These are phyloP conservation scores for Enteromius anoplus DNA, from an alignment of 2,797 vertebrate species.

Conservation along the genomic window DNA sequence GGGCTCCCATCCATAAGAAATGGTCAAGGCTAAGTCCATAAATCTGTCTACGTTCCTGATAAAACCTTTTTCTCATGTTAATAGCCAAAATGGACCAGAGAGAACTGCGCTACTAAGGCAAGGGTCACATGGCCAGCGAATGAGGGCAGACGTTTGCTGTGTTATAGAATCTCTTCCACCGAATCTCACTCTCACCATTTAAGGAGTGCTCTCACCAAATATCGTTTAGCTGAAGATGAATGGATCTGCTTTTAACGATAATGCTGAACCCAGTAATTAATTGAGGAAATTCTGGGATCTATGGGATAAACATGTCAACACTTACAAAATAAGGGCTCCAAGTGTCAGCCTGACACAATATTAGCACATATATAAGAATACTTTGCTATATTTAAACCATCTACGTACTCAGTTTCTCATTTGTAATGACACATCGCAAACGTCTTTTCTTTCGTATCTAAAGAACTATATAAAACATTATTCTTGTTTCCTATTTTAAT, in stretches of 20 bases:
- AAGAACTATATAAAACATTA: neutral
- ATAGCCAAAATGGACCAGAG: constrained; percentile 69
- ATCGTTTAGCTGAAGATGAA: neutral
- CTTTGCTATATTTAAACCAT: neutral
- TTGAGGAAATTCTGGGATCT: constrained; percentile 9
- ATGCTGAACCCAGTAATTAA: neutral
- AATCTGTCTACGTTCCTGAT: constrained; percentile 71
- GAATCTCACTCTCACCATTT: constrained; percentile 37
- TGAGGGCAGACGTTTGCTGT: constrained; percentile 43
- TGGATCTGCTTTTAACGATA: neutral
- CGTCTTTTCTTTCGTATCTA: neutral
- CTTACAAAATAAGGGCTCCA: neutral
- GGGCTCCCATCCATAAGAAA: constrained; percentile 72
- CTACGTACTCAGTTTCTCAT: neutral
- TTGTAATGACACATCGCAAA: neutral
- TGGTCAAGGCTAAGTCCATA: constrained; percentile 81
- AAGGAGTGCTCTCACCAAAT: constrained; percentile 21
- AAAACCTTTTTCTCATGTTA: constrained; percentile 56
- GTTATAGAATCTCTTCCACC: constrained; percentile 1
- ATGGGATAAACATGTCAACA: neutral
- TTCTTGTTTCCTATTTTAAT: neutral
- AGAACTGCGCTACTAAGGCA: constrained; percentile 63
- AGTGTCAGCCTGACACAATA: neutral
- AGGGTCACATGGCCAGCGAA: constrained; percentile 63
- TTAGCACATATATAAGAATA: neutral